Evolutionary conservation across 2,113 vertebrate genomes (phyloP), one percentile per base, ranked within the genome.

Genomic region (Catharus bicknelli): DNA sequence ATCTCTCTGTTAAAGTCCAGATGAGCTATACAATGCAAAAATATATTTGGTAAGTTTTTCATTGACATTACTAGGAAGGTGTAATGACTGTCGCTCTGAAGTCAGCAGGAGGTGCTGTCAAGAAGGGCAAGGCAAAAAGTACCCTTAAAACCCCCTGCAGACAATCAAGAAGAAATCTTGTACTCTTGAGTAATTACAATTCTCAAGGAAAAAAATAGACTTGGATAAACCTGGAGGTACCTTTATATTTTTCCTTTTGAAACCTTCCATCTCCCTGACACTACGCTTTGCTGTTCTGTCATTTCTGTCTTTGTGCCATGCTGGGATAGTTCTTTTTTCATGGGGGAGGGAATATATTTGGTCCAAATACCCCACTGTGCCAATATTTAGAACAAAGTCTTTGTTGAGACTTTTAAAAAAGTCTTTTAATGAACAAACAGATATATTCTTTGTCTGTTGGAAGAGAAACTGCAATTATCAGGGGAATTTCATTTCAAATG

Each of bases 41-140:
- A 91, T 92, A 20, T 64, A 63, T 94, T 85, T 75, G 75, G 16
- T 76, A 94, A 90, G 50, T 12, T 81, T 92, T 97, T 86, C 90
- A 93, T 93, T 96, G 96, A 85, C 63, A 61, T 95, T 97, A 95
- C 90, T 53, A 82, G 78, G 86, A 94, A 96, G 57, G 84, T 93
- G 81, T 72, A 95, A 95, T 94, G 86, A 94, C 85, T 95, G 68
- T 87, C 40, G 10, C 88, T 84, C 83, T 95, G 90, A 64, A 96
- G 84, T 86, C 97, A 97, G 90, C 82, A 1, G 96, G 96, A 95
- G 94, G 76, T 96, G 51, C 92, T 93, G 90, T 96, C 91, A 97
- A 61, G 76, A 93, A 53, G 58, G 55, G 59, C 14, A 90, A 77
- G 55, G 55, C 47, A 47, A 42, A 40, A 86, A 90, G 89, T 43